Conservation (phyloP, 2,888 invertebrate genomes). For the Tillus elongatus region DNA sequence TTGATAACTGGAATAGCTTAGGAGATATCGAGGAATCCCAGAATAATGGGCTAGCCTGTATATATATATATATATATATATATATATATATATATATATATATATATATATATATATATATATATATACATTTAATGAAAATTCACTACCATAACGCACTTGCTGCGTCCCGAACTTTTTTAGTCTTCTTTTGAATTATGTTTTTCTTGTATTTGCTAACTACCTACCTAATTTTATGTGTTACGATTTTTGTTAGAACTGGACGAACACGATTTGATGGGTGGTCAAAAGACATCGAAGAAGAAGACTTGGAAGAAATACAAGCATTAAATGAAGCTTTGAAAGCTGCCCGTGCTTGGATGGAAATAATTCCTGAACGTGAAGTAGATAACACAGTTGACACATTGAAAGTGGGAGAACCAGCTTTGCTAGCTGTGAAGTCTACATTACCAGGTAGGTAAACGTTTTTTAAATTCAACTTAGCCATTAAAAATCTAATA, state of each 20-base stretch:
- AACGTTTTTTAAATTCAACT: not conserved
- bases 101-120: too few species aligned
- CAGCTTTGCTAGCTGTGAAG: conserved; percentile 57
- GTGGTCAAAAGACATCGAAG: conserved; percentile 43
- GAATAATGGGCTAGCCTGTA: too few species aligned
- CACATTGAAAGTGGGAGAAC: conserved; percentile 63
- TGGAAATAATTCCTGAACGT: conserved; percentile 49
- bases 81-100: too few species aligned
- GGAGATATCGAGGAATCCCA: too few species aligned
- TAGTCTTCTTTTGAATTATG: too few species aligned
- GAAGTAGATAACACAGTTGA: conserved; percentile 28
- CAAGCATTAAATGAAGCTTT: conserved; percentile 26
- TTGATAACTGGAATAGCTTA: too few species aligned
- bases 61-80: too few species aligned
- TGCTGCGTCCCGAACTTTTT: too few species aligned
- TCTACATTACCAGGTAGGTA: conserved; percentile 52
- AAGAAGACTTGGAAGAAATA: conserved; percentile 32
- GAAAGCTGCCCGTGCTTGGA: conserved; percentile 56
- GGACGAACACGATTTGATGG: conserved; percentile 52
- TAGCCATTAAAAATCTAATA: too few species aligned
- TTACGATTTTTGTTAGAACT: conserved; percentile 45
- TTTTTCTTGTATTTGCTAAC: too few species aligned
- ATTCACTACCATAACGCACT: too few species aligned
- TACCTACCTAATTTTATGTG: conserved; percentile 4
- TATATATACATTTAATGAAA: too few species aligned